A percentile compares a stretch with the other conserved stretches of the same genome.
phyloP scores from a whole-genome alignment of 2,888 invertebrate species.

The Scaptomyza flava region DNA sequence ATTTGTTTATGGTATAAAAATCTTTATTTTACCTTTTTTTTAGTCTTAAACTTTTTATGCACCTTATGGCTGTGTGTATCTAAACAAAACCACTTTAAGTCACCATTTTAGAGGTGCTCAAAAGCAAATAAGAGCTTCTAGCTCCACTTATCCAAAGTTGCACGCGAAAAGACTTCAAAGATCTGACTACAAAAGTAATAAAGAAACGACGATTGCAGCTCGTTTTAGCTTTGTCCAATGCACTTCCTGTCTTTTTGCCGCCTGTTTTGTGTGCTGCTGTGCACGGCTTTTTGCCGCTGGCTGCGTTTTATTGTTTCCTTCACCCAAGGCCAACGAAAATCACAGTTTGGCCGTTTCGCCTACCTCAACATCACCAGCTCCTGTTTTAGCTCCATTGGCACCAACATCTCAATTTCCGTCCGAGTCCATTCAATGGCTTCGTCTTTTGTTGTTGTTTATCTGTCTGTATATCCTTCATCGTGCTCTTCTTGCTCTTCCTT shows the following conservation, averaged over 20 bases:
- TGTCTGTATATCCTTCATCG: constrained; percentile 3
- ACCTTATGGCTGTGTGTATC: neutral
- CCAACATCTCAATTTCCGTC: constrained; percentile 39
- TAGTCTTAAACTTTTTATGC: neutral
- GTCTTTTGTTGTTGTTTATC: constrained; percentile 13
- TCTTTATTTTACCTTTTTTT: no score
- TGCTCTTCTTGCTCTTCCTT: neutral
- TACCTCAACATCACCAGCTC: neutral
- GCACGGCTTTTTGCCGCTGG: constrained; percentile 45
- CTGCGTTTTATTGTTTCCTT: constrained; percentile 72
- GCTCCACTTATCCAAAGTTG: neutral
- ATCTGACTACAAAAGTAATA: neutral
- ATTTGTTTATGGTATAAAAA: no score
- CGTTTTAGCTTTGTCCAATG: constrained; percentile 48
- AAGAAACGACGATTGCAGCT: constrained; percentile 24
- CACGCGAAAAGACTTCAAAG: neutral
- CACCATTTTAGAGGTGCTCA: neutral
- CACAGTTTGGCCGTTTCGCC: constrained; percentile 16
- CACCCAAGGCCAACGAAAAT: constrained; percentile 26
- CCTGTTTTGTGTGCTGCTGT: constrained; percentile 1
- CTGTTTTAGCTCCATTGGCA: neutral
- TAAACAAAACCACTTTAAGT: neutral
- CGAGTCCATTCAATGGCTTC: constrained; percentile 19
- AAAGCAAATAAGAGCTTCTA: neutral
- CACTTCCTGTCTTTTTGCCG: constrained; percentile 21